A percentile compares a stretch with the other conserved stretches of the same genome.
These are phyloP conservation scores for Drosophila takahashii DNA, from an alignment of 1,140 invertebrate genomes.

Conservation along the genomic window DNA sequence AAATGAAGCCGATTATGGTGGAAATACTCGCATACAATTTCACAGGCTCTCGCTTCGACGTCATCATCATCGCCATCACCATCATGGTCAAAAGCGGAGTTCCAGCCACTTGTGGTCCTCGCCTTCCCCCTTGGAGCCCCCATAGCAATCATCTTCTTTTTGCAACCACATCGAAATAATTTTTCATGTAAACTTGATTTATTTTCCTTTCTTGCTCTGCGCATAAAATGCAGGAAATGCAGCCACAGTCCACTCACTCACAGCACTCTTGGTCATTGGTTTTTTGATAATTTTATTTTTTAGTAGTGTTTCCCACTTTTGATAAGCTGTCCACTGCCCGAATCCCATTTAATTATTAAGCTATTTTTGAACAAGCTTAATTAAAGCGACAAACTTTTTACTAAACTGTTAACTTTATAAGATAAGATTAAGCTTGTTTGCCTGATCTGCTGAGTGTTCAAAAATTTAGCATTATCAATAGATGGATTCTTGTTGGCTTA, in stretches of 20 bases:
- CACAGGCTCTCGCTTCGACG: slow-evolving; percentile 7
- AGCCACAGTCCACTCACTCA: slow-evolving; percentile 24
- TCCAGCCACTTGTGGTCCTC: slow-evolving; percentile 36
- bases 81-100: slow-evolving; percentile 12
- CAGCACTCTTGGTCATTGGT: slow-evolving; percentile 10
- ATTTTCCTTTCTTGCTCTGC: slow-evolving; percentile 29
- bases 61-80: slow-evolving; percentile 6
- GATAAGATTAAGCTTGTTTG: slow-evolving; percentile 23
- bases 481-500: background rate
- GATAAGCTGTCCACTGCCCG: slow-evolving; percentile 8
- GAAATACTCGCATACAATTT: slow-evolving; percentile 6
- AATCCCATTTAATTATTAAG: slow-evolving; percentile 13
- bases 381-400: slow-evolving; percentile 12
- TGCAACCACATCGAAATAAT: slow-evolving; percentile 28
- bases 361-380: slow-evolving; percentile 16
- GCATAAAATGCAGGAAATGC: slow-evolving; percentile 40
- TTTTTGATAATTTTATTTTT: slow-evolving; percentile 5
- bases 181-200: slow-evolving; percentile 58
- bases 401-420: background rate
- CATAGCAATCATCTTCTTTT: slow-evolving; percentile 39
- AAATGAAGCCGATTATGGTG: slow-evolving; percentile 58
- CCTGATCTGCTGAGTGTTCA: background rate
- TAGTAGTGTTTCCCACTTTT: slow-evolving; percentile 18
- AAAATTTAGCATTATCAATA: background rate
- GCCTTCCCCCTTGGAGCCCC: slow-evolving; percentile 17